Percentiles rank a stretch among this genome's conserved stretches.
Conservation (phyloP, 2,113 vertebrate genomes). For the Onychostoma macrolepis region DNA sequence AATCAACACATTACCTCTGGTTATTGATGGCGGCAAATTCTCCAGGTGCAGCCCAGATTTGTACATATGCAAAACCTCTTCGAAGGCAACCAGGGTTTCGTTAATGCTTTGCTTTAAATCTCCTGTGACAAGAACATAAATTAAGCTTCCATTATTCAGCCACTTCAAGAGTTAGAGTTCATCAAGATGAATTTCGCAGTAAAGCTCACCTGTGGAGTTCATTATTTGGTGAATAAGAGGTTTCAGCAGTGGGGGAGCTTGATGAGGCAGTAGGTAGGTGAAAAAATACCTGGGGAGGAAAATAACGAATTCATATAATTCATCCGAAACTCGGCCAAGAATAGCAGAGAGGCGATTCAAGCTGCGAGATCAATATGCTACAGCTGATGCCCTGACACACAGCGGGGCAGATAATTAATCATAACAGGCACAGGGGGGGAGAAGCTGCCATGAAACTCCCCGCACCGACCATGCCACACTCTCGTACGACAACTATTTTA, state of each 20-base stretch:
- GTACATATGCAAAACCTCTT: constrained; percentile 85
- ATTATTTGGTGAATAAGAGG: constrained; percentile 85
- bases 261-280: constrained; percentile 90
- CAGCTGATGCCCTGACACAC: not conserved
- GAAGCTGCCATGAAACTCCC: constrained; percentile 3
- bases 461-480: not conserved
- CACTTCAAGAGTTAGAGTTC: not conserved
- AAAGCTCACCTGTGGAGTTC: constrained; percentile 85
- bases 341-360: not conserved
- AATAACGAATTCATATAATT: constrained; percentile 44
- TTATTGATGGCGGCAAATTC: constrained; percentile 72
- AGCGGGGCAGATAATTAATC: constrained; percentile 42
- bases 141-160: constrained; percentile 17
- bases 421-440: constrained; percentile 8
- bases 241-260: constrained; percentile 79
- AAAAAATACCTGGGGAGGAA: constrained; percentile 86
- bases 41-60: constrained; percentile 86
- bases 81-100: constrained; percentile 83
- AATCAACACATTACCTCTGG: constrained; percentile 75
- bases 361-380: constrained; percentile 13
- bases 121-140: constrained; percentile 68
- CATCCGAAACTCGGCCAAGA: not conserved
- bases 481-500: constrained; percentile 37
- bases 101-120: constrained; percentile 83
- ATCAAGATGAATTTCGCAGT: constrained; percentile 18